phyloP scores from a whole-genome alignment of 2,797 vertebrate genomes.

The Anguilla megastoma region DNA sequence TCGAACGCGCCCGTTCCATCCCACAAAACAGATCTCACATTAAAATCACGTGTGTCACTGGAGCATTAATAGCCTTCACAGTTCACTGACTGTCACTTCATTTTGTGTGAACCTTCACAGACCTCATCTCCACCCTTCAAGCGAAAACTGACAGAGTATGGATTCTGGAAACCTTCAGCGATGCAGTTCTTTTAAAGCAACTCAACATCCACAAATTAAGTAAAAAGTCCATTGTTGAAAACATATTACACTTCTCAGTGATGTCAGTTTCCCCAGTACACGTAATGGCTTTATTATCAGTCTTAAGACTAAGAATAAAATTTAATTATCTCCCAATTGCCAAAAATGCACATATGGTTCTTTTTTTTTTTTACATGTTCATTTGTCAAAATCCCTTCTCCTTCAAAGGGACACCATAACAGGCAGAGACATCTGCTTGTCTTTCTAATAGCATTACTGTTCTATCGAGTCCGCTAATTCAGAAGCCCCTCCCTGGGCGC shows the following conservation, averaged over 20 bases:
- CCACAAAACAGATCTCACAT: not conserved
- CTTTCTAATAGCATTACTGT: not conserved
- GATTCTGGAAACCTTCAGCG: not conserved
- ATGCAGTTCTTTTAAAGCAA: not conserved
- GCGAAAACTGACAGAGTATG: not conserved
- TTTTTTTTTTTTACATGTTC: not conserved
- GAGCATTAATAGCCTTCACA: not conserved
- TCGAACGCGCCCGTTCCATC: not conserved
- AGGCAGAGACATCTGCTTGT: not conserved
- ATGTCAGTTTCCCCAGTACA: not conserved
- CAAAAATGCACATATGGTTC: not conserved
- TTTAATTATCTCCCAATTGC: not conserved
- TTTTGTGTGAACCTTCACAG: not conserved
- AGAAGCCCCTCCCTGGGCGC: conserved; percentile 12
- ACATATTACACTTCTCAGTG: not conserved
- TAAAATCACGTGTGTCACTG: not conserved
- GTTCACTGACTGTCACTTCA: not conserved
- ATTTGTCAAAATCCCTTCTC: not conserved
- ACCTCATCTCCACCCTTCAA: not conserved
- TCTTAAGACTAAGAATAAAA: not conserved
- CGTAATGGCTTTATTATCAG: not conserved
- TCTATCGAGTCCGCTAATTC: conserved; percentile 29
- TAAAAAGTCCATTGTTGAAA: not conserved
- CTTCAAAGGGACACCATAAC: not conserved
- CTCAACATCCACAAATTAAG: not conserved